Conservation (phyloP, 2,797 vertebrate genomes). For the Micrastur ruficollis region DNA sequence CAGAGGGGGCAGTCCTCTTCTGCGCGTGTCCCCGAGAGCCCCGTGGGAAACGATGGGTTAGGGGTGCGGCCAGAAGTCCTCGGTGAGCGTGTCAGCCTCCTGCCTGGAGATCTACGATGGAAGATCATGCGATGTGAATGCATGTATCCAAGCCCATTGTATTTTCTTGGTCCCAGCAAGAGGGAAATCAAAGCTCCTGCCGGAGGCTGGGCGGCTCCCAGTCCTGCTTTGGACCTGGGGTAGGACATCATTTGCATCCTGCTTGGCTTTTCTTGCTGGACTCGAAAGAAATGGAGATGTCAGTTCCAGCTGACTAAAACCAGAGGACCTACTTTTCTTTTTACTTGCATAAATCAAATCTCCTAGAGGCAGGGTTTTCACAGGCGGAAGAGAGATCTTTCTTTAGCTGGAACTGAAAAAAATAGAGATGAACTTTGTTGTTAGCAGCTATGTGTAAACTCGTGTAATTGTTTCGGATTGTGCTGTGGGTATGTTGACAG, state of each 20-base stretch:
- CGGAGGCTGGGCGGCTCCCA: rapidly evolving
- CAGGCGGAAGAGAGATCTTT: neutral
- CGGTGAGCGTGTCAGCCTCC: rapidly evolving
- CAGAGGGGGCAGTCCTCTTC: rapidly evolving
- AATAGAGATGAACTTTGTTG: neutral
- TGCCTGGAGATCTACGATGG: neutral
- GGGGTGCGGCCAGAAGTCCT: neutral
- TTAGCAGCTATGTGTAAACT: neutral
- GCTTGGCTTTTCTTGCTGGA: neutral
- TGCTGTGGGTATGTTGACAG: neutral
- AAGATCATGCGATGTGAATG: neutral
- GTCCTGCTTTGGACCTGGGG: rapidly evolving
- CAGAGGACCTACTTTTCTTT: neutral
- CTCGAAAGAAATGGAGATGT: neutral
- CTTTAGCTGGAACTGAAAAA: neutral
- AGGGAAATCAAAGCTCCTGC: neutral
- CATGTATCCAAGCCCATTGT: rapidly evolving
- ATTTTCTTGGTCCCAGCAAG: neutral
- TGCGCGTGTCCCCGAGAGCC: neutral
- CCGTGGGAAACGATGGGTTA: rapidly evolving
- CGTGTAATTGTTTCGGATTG: rapidly evolving
- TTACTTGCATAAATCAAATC: neutral
- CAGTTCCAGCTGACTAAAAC: neutral
- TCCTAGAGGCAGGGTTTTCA: neutral
- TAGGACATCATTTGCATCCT: neutral